Evolutionary conservation across 1,140 invertebrate genomes (phyloP).

Genomic region (Papilio xuthus): DNA sequence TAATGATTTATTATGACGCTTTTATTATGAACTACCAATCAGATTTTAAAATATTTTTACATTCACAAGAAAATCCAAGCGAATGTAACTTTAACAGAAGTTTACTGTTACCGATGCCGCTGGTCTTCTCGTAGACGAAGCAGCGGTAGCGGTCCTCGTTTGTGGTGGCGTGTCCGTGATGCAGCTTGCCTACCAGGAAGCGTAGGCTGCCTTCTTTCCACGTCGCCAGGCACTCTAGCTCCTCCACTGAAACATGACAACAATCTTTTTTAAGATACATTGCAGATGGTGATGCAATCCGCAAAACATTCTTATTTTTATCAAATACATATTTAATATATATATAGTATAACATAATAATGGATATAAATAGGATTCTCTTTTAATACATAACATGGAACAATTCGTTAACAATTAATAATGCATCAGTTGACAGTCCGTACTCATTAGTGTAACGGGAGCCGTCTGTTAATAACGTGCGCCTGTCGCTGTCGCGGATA

Average conservation of each 20-base stretch:
- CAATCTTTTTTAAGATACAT: not conserved
- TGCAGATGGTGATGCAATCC: not conserved
- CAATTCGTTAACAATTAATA: not conserved
- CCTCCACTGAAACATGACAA: slow-evolving; percentile 85
- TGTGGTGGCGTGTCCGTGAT: slow-evolving; percentile 91
- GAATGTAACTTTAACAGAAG: not conserved
- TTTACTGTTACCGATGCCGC: slow-evolving; percentile 76
- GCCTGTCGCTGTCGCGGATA: slow-evolving; percentile 4
- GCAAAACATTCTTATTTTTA: no score
- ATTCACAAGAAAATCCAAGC: not conserved
- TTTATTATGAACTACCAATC: no score
- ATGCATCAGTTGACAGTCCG: not conserved
- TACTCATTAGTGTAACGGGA: slow-evolving; percentile 5
- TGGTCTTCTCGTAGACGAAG: slow-evolving; percentile 93
- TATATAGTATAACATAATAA: no score
- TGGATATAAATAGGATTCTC: no score
- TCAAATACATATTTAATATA: no score
- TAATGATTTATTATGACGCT: no score
- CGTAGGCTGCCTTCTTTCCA: slow-evolving; percentile 93
- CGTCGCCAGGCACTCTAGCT: slow-evolving; percentile 90
- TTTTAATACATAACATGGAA: no score
- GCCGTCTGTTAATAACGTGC: slow-evolving; percentile 7
- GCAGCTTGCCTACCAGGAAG: slow-evolving; percentile 89
- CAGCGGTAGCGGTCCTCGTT: slow-evolving; percentile 96
- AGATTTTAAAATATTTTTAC: not conserved